Percentiles rank a stretch among this genome's conserved stretches.
Evolutionary conservation across 2,888 invertebrate genomes (phyloP).

Genomic region (Pseudanteris insignis): DNA sequence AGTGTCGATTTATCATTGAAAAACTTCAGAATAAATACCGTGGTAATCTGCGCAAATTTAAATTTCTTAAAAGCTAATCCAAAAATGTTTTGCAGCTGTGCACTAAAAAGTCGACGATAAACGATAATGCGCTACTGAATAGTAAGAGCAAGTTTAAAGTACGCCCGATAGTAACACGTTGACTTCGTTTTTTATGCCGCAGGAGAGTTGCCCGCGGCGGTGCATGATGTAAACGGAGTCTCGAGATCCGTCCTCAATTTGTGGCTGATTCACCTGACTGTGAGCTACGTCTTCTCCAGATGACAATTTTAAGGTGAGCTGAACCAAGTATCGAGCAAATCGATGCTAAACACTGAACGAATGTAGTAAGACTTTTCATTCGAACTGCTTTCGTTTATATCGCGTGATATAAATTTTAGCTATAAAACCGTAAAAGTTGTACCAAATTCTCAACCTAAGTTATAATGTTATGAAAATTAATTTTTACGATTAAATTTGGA

Average conservation of each 20-base stretch:
- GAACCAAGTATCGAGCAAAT: constrained; percentile 11
- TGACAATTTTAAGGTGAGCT: constrained; percentile 64
- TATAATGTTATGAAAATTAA: too few relatives aligned
- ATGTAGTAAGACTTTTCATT: constrained; percentile 10
- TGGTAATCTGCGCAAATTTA: too few relatives aligned
- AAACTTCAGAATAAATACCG: too few relatives aligned
- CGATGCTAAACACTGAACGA: constrained; percentile 6
- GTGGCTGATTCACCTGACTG: constrained; percentile 63
- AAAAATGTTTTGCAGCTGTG: constrained; percentile 5
- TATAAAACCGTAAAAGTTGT: too few relatives aligned
- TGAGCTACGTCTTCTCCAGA: constrained; percentile 65
- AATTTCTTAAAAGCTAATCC: too few relatives aligned
- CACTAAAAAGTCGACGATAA: constrained; percentile 19
- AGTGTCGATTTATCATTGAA: too few relatives aligned
- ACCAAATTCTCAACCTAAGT: too few relatives aligned
- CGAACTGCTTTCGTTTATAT: constrained; percentile 3
- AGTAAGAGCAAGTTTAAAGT: constrained; percentile 27
- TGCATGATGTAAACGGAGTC: constrained; percentile 65
- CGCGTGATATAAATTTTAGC: too few relatives aligned
- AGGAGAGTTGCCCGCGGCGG: constrained; percentile 66
- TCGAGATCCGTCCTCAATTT: constrained; percentile 64
- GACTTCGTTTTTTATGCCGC: constrained; percentile 49
- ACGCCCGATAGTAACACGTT: constrained; percentile 30
- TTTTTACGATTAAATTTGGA: too few relatives aligned
- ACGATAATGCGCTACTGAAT: constrained; percentile 22